Conservation (phyloP, 2,113 vertebrate genomes). For the Petrocephalus zakoni region DNA sequence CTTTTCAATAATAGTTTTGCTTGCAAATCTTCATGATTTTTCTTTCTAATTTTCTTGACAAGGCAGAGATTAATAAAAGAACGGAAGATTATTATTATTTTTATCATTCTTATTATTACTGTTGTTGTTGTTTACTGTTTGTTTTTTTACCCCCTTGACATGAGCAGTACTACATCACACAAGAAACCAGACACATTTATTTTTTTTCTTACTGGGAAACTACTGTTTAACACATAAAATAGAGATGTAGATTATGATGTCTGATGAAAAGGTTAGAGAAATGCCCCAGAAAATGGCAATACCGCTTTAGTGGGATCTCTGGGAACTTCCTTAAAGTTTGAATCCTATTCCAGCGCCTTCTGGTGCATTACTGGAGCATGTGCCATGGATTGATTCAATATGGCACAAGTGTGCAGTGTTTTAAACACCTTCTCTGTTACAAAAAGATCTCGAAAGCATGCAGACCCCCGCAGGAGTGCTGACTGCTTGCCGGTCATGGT, state of each 20-base stretch:
- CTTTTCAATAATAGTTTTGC: background rate
- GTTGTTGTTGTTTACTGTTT: background rate
- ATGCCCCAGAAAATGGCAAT: background rate
- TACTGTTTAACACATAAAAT: background rate
- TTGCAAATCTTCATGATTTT: background rate
- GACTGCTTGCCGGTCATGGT: background rate
- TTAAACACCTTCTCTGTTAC: background rate
- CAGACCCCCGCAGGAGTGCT: background rate
- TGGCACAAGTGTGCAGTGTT: background rate
- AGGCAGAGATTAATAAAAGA: background rate
- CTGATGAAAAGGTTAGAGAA: background rate
- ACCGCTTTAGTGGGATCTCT: background rate
- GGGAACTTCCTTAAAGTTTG: background rate
- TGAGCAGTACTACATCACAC: background rate
- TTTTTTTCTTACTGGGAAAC: background rate
- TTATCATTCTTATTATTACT: background rate
- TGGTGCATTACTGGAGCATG: background rate
- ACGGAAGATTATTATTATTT: background rate
- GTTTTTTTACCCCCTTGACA: background rate
- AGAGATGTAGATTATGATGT: background rate
- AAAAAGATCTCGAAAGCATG: background rate
- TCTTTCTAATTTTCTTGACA: background rate
- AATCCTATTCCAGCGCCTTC: background rate
- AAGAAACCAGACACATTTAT: background rate
- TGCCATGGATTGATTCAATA: background rate